phyloP scores from a whole-genome alignment of 2,113 vertebrate species.

The Himantopus leucocephalus region DNA sequence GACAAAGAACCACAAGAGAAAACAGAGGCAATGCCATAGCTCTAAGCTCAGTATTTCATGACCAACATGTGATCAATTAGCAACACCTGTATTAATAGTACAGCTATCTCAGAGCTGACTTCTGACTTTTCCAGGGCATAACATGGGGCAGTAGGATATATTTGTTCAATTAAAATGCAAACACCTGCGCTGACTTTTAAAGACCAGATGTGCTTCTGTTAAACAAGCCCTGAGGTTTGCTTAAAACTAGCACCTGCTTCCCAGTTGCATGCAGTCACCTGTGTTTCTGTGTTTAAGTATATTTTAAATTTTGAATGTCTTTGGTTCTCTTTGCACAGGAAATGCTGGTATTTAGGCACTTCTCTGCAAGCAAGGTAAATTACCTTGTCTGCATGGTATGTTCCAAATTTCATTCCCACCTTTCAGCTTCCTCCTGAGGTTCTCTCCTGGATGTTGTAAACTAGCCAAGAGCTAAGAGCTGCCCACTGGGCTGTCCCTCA shows the following conservation, averaged over 20 bases:
- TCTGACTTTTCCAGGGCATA: slow-evolving; percentile 15
- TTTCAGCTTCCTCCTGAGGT: not conserved
- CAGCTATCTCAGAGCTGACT: not conserved
- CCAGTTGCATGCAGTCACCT: not conserved
- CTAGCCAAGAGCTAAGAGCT: not conserved
- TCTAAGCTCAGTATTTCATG: slow-evolving; percentile 7
- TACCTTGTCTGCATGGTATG: not conserved
- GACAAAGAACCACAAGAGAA: not conserved
- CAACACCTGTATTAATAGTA: not conserved
- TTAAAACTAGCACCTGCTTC: slow-evolving; percentile 30
- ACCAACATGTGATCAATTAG: not conserved
- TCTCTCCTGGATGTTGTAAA: not conserved
- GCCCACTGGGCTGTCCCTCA: not conserved
- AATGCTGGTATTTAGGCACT: not conserved
- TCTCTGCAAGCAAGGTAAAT: not conserved
- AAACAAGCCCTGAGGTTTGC: slow-evolving; percentile 46
- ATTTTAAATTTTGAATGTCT: not conserved
- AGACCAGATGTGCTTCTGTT: slow-evolving; percentile 38
- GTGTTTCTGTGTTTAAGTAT: not conserved
- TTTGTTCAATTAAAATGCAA: slow-evolving; percentile 32
- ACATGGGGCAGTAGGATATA: not conserved
- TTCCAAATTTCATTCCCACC: not conserved
- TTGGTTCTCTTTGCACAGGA: not conserved
- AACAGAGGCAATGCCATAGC: not conserved
- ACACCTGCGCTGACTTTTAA: slow-evolving; percentile 29